A percentile compares a stretch with the other conserved stretches of the same genome.
phyloP scores from a whole-genome alignment of 2,888 invertebrate species.

The Venustoraphidia nigricollis region DNA sequence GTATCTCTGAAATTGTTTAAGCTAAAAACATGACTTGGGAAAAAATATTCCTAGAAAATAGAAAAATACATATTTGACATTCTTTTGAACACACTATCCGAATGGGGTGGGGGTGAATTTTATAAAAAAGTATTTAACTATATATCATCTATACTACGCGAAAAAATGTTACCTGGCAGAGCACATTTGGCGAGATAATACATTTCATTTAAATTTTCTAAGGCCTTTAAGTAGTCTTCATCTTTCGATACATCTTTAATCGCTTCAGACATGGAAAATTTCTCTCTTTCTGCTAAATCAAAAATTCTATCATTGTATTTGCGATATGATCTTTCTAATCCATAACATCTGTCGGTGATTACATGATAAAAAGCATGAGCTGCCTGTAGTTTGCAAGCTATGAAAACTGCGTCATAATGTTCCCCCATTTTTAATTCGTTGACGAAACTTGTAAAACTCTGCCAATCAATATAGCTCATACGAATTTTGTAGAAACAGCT shows the following conservation, averaged over 20 bases:
- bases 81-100: no score
- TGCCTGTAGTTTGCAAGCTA: neutral
- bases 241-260: neutral
- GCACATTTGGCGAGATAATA: slow-evolving; percentile 1
- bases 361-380: neutral
- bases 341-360: neutral
- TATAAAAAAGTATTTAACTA: no score
- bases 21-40: no score
- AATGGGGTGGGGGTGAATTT: no score
- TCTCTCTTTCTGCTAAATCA: no score
- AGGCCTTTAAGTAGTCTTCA: neutral
- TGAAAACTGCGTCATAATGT: neutral
- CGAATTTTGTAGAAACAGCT: neutral
- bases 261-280: neutral
- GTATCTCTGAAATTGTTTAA: no score
- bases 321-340: neutral
- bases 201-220: neutral
- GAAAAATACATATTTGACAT: no score
- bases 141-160: no score
- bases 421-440: neutral
- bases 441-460: neutral
- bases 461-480: neutral
- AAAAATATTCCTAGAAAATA: no score
- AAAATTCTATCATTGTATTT: neutral
- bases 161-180: slow-evolving; percentile 2